phyloP scores from a whole-genome alignment of 2,797 vertebrate species.

The Pelodytes ibericus region DNA sequence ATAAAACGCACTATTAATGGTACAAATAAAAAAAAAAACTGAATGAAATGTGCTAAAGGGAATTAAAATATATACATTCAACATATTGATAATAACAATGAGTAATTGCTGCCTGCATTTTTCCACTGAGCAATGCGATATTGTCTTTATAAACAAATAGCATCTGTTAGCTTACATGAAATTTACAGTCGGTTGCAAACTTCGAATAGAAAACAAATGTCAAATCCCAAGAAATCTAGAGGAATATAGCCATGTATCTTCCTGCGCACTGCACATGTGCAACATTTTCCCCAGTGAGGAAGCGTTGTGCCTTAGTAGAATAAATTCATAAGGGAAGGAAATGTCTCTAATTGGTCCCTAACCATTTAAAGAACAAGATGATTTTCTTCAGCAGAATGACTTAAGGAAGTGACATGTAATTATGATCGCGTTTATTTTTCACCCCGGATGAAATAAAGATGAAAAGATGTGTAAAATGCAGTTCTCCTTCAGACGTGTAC shows the following conservation, averaged over 20 bases:
- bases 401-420: constrained; percentile 57
- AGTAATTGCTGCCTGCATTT: constrained; percentile 36
- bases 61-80: constrained; percentile 17
- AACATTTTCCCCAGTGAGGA: constrained; percentile 65
- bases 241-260: constrained; percentile 31
- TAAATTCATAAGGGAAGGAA: constrained; percentile 63
- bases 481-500: constrained; percentile 20
- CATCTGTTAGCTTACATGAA: constrained; percentile 39
- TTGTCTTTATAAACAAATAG: constrained; percentile 47
- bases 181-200: constrained; percentile 36
- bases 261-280: constrained; percentile 32
- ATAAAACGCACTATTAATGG: neutral
- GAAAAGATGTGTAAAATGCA: constrained; percentile 4
- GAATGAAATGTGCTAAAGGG: neutral
- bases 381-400: constrained; percentile 61
- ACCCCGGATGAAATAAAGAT: constrained; percentile 50
- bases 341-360: constrained; percentile 68
- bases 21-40: neutral
- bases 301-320: constrained; percentile 56
- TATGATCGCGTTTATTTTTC: constrained; percentile 55
- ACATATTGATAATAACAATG: constrained; percentile 23
- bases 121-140: constrained; percentile 13
- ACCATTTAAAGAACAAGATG: constrained; percentile 60
- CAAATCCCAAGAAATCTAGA: constrained; percentile 45
- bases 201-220: constrained; percentile 31